A percentile compares a stretch with the other conserved stretches of the same genome.
phyloP scores from a whole-genome alignment of 1,140 invertebrate species.

The Philopotamus ludificatus region DNA sequence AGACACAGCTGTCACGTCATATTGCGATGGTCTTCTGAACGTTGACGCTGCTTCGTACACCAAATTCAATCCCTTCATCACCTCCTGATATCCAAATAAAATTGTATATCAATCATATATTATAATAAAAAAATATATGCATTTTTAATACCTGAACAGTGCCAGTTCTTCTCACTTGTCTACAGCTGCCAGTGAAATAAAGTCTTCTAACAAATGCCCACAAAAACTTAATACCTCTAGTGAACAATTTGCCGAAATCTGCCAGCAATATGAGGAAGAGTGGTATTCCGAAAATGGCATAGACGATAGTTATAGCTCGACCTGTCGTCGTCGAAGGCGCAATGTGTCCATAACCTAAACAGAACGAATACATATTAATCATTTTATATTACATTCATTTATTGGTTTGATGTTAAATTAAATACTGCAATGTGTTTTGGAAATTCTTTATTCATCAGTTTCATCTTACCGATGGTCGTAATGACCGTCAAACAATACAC shows the following conservation, averaged over 20 bases:
- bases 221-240: slow-evolving; percentile 88
- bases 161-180: slow-evolving; percentile 70
- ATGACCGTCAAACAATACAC: slow-evolving; percentile 89
- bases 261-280: slow-evolving; percentile 86
- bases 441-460: slow-evolving; percentile 11
- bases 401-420: too few species aligned
- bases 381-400: too few species aligned
- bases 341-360: slow-evolving; percentile 91
- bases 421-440: too few species aligned
- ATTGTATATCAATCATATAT: neutral
- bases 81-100: slow-evolving; percentile 58
- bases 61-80: slow-evolving; percentile 78
- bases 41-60: slow-evolving; percentile 72
- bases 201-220: slow-evolving; percentile 86
- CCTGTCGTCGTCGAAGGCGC: slow-evolving; percentile 83
- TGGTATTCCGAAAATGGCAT: slow-evolving; percentile 94
- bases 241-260: slow-evolving; percentile 92
- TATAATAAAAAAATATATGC: neutral
- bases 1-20: slow-evolving; percentile 56
- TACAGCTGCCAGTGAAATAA: slow-evolving; percentile 82
- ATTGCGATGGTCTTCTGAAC: slow-evolving; percentile 69
- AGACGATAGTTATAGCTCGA: slow-evolving; percentile 84
- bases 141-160: slow-evolving; percentile 67
- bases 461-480: slow-evolving; percentile 87
- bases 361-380: neutral